Evolutionary conservation across 2,797 vertebrate genomes (phyloP).

Genomic region (Centroberyx gerrardi): DNA sequence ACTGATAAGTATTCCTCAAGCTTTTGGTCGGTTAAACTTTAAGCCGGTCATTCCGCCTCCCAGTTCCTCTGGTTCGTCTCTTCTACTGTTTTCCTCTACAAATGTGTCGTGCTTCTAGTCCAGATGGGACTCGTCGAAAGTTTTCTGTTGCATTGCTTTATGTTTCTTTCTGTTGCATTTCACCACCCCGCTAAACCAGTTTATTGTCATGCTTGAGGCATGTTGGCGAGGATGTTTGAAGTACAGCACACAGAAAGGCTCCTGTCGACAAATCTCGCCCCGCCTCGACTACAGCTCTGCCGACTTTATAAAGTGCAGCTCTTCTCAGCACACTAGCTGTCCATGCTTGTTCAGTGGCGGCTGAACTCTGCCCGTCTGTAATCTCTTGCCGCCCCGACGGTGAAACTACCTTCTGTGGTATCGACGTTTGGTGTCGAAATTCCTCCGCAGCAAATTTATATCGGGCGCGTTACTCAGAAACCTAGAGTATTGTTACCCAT

Average conservation of each 20-base stretch:
- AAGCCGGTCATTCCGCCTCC: slow-evolving; percentile 37
- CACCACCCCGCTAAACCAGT: slow-evolving; percentile 76
- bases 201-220: slow-evolving; percentile 76
- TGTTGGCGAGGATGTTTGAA: slow-evolving; percentile 55
- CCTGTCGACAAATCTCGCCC: slow-evolving; percentile 51
- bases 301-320: no score
- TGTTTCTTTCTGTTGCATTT: no score
- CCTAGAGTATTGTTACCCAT: no score
- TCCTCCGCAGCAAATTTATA: no score
- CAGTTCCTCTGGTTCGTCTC: neutral
- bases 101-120: slow-evolving; percentile 14
- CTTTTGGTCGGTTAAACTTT: slow-evolving; percentile 30
- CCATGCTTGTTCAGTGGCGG: neutral
- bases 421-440: no score
- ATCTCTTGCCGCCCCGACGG: neutral
- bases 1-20: slow-evolving; percentile 15
- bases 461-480: no score
- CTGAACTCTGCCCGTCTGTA: slow-evolving; percentile 36
- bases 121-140: slow-evolving; percentile 38
- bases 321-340: neutral
- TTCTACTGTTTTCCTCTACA: neutral
- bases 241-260: neutral
- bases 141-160: slow-evolving; percentile 19
- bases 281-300: slow-evolving; percentile 56
- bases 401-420: no score